These are phyloP conservation scores for Gari tellinella DNA, from an alignment of 2,888 invertebrate species.

Conservation along the genomic window DNA sequence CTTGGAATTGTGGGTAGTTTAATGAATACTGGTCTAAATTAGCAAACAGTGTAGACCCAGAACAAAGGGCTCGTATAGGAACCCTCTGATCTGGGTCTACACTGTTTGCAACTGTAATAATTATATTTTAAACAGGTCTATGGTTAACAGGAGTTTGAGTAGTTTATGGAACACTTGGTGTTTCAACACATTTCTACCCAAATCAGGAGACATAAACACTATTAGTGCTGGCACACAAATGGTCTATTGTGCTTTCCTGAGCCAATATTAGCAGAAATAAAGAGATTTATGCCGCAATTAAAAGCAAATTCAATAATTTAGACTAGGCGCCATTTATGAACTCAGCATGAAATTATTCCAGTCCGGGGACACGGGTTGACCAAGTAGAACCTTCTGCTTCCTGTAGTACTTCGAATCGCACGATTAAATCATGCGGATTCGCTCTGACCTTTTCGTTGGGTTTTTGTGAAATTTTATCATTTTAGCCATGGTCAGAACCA, in stretches of 20 bases:
- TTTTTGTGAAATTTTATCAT: conserved; percentile 41
- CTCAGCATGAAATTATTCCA: conserved; percentile 7
- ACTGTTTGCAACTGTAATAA: no score
- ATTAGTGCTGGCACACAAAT: conserved; percentile 16
- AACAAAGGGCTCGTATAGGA: no score
- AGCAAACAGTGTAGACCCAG: no score
- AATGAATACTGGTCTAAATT: no score
- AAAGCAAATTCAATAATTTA: conserved; percentile 37
- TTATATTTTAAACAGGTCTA: no score
- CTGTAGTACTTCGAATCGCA: conserved; percentile 7
- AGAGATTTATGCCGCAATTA: conserved; percentile 33
- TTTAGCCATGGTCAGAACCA: conserved; percentile 28
- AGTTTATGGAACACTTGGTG: no score
- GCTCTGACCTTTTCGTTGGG: conserved; percentile 28
- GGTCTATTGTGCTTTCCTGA: not conserved
- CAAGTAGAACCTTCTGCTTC: conserved; percentile 18
- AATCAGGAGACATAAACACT: conserved; percentile 14
- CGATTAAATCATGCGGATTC: conserved; percentile 25
- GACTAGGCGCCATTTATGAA: conserved; percentile 12
- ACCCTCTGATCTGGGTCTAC: no score
- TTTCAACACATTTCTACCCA: not conserved
- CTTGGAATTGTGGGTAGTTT: no score
- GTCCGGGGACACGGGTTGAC: conserved; percentile 3
- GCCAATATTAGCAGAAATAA: conserved; percentile 16
- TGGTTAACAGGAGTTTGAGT: no score